These are phyloP conservation scores for Whitmania pigra DNA, from an alignment of 1,140 invertebrate genomes.

Conservation along the genomic window DNA sequence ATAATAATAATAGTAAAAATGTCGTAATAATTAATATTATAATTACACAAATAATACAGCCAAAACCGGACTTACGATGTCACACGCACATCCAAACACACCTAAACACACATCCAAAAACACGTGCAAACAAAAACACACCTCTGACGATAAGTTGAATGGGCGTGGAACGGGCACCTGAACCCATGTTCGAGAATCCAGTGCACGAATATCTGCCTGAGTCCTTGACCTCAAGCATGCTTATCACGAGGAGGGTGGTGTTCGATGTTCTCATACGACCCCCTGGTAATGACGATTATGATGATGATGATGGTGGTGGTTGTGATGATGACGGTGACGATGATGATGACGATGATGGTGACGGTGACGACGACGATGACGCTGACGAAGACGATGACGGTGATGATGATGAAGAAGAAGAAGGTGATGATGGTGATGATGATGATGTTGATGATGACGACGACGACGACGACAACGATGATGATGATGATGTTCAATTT, in stretches of 20 bases:
- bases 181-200: not conserved
- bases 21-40: too few species aligned
- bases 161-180: not conserved
- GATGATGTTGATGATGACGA: not conserved
- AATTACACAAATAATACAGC: too few species aligned
- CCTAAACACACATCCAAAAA: too few species aligned
- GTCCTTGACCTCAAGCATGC: not conserved
- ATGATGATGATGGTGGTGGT: too few species aligned
- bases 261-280: not conserved
- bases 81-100: too few species aligned
- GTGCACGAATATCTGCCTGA: not conserved
- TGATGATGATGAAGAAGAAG: not conserved
- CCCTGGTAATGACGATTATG: not conserved
- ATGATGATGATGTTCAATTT: not conserved
- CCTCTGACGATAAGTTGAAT: too few species aligned
- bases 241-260: not conserved
- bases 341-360: too few species aligned
- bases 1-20: too few species aligned
- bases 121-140: too few species aligned
- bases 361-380: not conserved
- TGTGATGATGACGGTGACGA: not conserved
- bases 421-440: not conserved
- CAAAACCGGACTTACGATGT: too few species aligned
- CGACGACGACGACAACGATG: not conserved
- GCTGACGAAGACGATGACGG: not conserved